Evolutionary conservation across 2,888 invertebrate genomes (phyloP).

Genomic region (Polydesmus complanatus): DNA sequence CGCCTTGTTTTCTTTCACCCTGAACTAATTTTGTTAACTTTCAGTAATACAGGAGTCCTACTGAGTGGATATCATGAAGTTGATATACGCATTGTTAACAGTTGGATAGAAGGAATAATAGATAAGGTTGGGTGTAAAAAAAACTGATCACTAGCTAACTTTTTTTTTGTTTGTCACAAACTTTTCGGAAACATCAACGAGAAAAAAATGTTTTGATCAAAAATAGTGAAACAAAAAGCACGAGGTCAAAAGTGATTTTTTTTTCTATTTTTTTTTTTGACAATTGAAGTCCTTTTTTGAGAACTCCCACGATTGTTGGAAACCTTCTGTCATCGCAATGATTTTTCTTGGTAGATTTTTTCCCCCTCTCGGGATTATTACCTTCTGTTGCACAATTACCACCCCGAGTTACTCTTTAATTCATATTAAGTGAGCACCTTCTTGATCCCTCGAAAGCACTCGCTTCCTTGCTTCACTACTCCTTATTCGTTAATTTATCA

Average conservation of each 20-base stretch:
- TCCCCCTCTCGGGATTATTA: neutral
- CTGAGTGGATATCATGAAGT: too few relatives aligned
- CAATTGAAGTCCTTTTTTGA: neutral
- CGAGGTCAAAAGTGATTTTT: neutral
- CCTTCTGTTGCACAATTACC: neutral
- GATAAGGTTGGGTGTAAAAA: too few relatives aligned
- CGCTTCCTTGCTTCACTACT: constrained; percentile 2
- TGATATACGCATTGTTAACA: too few relatives aligned
- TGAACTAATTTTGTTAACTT: too few relatives aligned
- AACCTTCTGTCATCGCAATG: neutral
- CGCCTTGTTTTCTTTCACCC: neutral
- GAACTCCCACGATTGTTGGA: neutral
- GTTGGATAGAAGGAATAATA: too few relatives aligned
- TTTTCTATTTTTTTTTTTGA: neutral
- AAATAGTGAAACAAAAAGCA: neutral
- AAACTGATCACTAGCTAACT: too few relatives aligned
- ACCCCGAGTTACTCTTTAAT: neutral
- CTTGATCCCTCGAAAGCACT: neutral
- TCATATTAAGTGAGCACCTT: neutral
- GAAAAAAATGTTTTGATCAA: too few relatives aligned
- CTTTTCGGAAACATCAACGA: too few relatives aligned
- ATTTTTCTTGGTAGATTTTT: neutral
- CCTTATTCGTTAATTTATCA: constrained; percentile 10
- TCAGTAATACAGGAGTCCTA: too few relatives aligned
- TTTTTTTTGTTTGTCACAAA: too few relatives aligned